Conservation (phyloP, 2,797 vertebrate species). For the Tapera naevia region DNA sequence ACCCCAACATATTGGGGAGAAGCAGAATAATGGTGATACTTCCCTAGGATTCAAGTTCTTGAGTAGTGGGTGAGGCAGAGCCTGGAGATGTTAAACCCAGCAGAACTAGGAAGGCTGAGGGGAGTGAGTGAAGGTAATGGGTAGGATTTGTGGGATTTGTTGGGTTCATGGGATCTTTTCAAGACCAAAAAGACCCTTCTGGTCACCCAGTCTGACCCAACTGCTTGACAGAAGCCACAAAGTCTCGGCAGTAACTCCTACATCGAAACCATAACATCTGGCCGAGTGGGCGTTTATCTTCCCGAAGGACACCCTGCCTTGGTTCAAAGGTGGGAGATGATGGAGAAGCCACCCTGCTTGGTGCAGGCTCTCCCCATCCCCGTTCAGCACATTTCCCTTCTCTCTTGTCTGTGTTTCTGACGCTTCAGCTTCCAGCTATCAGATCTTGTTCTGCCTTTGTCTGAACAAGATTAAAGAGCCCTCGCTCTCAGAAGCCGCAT, state of each 20-base stretch:
- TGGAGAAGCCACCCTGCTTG: neutral
- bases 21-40: accelerated
- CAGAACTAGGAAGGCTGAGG: neutral
- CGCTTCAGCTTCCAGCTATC: neutral
- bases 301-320: neutral
- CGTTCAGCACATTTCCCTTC: neutral
- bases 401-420: neutral
- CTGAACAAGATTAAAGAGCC: constrained; percentile 46
- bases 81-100: neutral
- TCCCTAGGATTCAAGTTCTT: neutral
- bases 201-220: too few species aligned
- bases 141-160: neutral
- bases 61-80: accelerated
- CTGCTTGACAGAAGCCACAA: accelerated
- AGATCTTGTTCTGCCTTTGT: constrained; percentile 15
- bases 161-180: neutral
- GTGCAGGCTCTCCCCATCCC: neutral
- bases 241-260: neutral
- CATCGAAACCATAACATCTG: accelerated
- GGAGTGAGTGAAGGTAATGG: neutral
- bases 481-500: neutral
- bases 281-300: neutral
- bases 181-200: neutral
- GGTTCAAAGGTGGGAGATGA: neutral
- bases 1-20: accelerated